Evolutionary conservation across 2,888 invertebrate species (phyloP).

Genomic region (Sicus ferrugineus): DNA sequence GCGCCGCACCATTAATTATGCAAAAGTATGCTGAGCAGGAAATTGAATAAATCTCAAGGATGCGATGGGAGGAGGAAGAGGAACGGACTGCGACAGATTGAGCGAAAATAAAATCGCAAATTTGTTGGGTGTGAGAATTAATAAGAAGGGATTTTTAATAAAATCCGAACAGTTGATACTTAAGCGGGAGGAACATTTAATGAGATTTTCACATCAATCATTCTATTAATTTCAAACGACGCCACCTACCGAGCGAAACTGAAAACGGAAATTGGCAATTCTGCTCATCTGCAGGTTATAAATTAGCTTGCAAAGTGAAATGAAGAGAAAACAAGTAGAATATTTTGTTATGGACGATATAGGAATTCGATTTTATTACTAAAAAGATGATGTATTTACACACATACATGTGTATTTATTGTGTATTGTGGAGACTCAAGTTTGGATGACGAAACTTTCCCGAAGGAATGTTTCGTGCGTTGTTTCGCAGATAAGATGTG

Average conservation of each 20-base stretch:
- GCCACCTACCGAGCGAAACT: background rate
- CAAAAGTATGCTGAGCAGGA: slow-evolving; percentile 15
- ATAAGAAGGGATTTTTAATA: background rate
- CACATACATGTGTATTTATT: too few species aligned
- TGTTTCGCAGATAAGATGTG: background rate
- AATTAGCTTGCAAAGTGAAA: too few species aligned
- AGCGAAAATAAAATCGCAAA: background rate
- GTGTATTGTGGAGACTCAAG: too few species aligned
- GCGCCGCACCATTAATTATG: slow-evolving; percentile 28
- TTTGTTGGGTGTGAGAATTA: background rate
- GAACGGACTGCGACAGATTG: background rate
- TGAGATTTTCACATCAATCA: background rate
- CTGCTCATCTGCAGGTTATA: too few species aligned
- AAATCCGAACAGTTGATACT: too few species aligned
- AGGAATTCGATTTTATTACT: too few species aligned
- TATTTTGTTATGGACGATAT: too few species aligned
- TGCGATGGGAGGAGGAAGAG: background rate
- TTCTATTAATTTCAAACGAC: background rate
- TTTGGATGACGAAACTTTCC: background rate
- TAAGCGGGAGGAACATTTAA: background rate
- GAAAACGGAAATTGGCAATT: too few species aligned
- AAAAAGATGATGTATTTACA: too few species aligned
- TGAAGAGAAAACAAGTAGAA: too few species aligned
- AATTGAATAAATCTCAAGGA: slow-evolving; percentile 22
- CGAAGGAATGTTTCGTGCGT: background rate